Conservation (phyloP, 35 echinoderm and acorn worm genomes). For the Amphiura filiformis region DNA sequence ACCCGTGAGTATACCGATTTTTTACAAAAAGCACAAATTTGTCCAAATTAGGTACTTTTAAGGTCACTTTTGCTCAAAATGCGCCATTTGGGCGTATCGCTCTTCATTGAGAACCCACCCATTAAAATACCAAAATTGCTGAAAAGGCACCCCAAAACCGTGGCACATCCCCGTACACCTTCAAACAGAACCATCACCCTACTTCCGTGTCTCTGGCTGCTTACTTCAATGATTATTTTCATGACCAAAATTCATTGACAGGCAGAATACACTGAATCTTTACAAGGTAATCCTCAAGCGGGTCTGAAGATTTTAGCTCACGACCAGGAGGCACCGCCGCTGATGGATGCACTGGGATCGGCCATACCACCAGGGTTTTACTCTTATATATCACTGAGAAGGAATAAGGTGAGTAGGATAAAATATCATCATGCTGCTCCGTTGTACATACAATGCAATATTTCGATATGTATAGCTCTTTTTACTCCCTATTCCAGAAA, state of each 20-base stretch:
- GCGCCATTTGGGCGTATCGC: background rate
- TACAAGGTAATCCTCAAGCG: background rate
- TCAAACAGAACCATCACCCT: background rate
- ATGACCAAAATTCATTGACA: background rate
- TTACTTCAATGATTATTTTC: background rate
- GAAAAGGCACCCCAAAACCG: too few relatives aligned
- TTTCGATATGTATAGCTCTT: too few relatives aligned
- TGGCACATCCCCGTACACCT: too few relatives aligned
- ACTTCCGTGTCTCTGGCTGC: background rate
- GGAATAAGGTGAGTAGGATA: background rate
- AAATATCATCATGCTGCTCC: too few relatives aligned
- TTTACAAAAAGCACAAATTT: background rate
- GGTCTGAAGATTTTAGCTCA: background rate
- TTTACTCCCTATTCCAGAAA: too few relatives aligned
- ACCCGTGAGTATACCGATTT: too few relatives aligned
- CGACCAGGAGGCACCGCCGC: background rate
- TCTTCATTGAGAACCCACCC: background rate
- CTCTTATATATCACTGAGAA: background rate
- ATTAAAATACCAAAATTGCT: too few relatives aligned
- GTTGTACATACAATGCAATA: too few relatives aligned
- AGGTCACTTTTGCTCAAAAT: too few relatives aligned
- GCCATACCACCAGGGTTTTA: background rate
- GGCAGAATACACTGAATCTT: background rate
- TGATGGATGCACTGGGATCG: background rate
- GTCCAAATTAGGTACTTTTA: too few relatives aligned